Percentiles rank a stretch among this genome's conserved stretches.
Conservation (phyloP, 2,113 vertebrate species). For the Corythornis vintsioides region DNA sequence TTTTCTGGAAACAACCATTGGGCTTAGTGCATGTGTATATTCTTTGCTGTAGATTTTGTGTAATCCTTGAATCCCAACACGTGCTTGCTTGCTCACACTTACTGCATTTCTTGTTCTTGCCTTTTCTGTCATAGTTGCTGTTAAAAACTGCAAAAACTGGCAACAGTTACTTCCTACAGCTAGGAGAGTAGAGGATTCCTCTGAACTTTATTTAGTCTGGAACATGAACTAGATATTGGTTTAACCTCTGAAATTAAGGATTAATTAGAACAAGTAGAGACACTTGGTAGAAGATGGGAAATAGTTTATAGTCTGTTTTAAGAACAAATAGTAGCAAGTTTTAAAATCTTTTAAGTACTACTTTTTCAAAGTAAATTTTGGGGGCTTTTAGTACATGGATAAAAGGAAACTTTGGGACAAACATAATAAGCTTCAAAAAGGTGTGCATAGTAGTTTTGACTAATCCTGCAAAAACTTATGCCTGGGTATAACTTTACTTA, state of each 20-base stretch:
- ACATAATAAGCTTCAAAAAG: neutral
- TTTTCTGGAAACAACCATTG: neutral
- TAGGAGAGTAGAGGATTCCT: neutral
- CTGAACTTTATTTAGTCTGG: neutral
- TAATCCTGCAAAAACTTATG: neutral
- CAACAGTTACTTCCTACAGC: neutral
- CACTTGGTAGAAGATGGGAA: neutral
- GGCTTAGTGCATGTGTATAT: neutral
- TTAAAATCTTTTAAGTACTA: neutral
- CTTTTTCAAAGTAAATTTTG: neutral
- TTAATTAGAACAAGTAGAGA: neutral
- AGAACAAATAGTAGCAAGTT: neutral
- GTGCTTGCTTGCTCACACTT: constrained; percentile 2
- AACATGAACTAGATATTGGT: neutral
- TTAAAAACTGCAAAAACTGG: constrained; percentile 10
- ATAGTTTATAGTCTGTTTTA: neutral
- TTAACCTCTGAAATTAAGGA: neutral
- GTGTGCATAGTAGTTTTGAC: neutral
- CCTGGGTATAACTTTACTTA: neutral
- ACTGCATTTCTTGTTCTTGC: constrained; percentile 19
- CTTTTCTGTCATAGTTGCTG: constrained; percentile 30
- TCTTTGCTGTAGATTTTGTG: neutral
- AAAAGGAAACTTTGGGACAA: neutral
- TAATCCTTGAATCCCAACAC: neutral
- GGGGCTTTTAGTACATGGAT: neutral